phyloP scores from a whole-genome alignment of 2,797 vertebrate species.

The Falco novaeseelandiae region DNA sequence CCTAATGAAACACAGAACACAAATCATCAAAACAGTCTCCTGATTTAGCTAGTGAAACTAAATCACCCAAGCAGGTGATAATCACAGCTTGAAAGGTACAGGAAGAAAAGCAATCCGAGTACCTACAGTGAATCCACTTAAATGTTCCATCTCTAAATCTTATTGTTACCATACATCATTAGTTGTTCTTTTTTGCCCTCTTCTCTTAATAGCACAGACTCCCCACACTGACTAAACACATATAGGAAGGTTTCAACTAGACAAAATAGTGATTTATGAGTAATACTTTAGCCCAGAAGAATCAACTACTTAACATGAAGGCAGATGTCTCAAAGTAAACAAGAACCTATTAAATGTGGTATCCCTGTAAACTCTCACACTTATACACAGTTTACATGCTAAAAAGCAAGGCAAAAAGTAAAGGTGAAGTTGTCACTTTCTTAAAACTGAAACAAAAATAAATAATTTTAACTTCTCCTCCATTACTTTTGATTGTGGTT shows the following conservation, averaged over 20 bases:
- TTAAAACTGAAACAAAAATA: neutral
- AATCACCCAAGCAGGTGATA: slow-evolving; percentile 10
- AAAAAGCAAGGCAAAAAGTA: neutral
- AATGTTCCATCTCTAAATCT: neutral
- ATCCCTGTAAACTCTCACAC: neutral
- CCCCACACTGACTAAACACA: neutral
- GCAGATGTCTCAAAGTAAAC: neutral
- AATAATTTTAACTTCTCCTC: neutral
- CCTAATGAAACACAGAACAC: neutral
- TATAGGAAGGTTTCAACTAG: neutral
- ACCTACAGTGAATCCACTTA: neutral
- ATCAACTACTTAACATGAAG: neutral
- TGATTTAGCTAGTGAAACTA: neutral
- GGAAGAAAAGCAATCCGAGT: neutral
- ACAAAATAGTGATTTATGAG: neutral
- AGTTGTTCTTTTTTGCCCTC: neutral
- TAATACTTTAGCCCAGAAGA: neutral
- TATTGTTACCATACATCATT: neutral
- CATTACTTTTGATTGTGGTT: neutral
- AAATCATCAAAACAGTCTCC: neutral
- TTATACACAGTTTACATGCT: neutral
- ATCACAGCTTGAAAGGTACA: neutral
- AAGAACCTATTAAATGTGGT: neutral
- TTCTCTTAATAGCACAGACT: neutral
- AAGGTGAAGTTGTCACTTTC: neutral